Percentiles rank a stretch among this genome's conserved stretches.
Conservation (phyloP, 2,113 vertebrate species). For the Nibea coibor region DNA sequence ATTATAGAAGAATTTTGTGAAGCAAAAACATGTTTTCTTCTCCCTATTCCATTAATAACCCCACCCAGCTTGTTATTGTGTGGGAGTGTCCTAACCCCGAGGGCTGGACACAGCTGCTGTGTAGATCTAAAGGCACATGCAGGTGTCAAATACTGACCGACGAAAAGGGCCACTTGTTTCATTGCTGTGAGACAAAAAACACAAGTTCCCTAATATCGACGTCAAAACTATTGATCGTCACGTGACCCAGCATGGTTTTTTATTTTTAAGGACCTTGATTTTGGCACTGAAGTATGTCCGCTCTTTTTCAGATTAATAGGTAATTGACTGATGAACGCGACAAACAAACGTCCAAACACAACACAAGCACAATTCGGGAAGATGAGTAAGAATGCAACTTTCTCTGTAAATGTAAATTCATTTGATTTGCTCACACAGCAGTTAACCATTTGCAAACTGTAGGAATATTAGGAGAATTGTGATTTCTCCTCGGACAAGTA, state of each 20-base stretch:
- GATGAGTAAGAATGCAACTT: not conserved
- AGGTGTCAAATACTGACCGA: conserved; percentile 26
- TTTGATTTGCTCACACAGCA: not conserved
- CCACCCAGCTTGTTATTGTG: conserved; percentile 23
- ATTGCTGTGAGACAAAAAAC: not conserved
- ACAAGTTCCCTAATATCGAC: conserved; percentile 16
- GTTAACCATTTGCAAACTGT: not conserved
- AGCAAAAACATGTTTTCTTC: conserved; percentile 15
- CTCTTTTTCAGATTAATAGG: conserved; percentile 34
- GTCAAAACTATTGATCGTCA: conserved; percentile 36
- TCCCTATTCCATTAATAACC: conserved; percentile 8
- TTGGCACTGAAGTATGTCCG: conserved; percentile 19
- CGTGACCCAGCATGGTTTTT: conserved; percentile 2
- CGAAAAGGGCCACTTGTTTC: conserved; percentile 4
- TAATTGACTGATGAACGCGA: conserved; percentile 49
- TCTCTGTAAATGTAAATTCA: not conserved
- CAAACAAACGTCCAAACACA: conserved; percentile 18
- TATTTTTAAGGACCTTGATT: conserved; percentile 36
- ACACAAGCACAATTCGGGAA: not conserved
- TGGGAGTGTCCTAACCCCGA: conserved; percentile 8
- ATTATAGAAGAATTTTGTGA: conserved; percentile 10
- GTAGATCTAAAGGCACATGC: conserved; percentile 9
- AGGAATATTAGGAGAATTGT: not conserved
- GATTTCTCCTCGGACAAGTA: not conserved
- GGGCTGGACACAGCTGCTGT: conserved; percentile 1